Percentiles rank a stretch among this genome's conserved stretches.
Evolutionary conservation across 2,797 vertebrate species (phyloP).

Genomic region (Microctenopoma lineatum): DNA sequence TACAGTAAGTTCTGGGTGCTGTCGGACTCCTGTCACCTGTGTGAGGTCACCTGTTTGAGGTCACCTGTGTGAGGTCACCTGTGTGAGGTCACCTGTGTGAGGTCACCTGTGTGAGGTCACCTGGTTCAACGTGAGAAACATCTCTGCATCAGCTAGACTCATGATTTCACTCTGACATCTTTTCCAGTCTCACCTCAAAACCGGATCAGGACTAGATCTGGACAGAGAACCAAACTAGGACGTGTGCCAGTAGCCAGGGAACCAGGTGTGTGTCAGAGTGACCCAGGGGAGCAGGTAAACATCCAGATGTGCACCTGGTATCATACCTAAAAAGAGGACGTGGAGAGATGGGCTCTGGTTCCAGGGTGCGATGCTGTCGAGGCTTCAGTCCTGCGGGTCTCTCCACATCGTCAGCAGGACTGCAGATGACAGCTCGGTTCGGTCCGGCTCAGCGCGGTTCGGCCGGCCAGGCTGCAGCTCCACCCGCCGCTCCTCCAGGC

Average conservation of each 20-base stretch:
- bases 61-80: too few relatives aligned
- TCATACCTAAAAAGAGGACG: slow-evolving; percentile 55
- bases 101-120: too few relatives aligned
- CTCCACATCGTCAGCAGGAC: slow-evolving; percentile 40
- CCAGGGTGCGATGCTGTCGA: slow-evolving; percentile 40
- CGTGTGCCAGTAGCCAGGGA: too few relatives aligned
- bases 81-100: too few relatives aligned
- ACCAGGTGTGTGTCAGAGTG: neutral
- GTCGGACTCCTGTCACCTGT: too few relatives aligned
- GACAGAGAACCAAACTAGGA: too few relatives aligned
- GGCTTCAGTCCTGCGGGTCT: slow-evolving; percentile 44
- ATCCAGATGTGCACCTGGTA: slow-evolving; percentile 43
- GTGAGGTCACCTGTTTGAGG: too few relatives aligned
- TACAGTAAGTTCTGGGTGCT: too few relatives aligned
- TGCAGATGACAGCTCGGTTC: slow-evolving; percentile 19
- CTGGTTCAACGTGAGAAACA: too few relatives aligned
- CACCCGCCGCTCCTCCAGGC: slow-evolving; percentile 67
- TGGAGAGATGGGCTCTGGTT: slow-evolving; percentile 25
- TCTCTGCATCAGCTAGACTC: too few relatives aligned
- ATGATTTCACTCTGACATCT: neutral
- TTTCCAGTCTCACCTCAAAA: neutral
- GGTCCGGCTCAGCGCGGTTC: slow-evolving; percentile 25
- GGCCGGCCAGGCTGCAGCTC: slow-evolving; percentile 59
- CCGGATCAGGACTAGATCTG: neutral
- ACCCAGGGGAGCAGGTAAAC: slow-evolving; percentile 8